Conservation (phyloP, 2,113 vertebrate genomes). For the Podarcis cretensis region DNA sequence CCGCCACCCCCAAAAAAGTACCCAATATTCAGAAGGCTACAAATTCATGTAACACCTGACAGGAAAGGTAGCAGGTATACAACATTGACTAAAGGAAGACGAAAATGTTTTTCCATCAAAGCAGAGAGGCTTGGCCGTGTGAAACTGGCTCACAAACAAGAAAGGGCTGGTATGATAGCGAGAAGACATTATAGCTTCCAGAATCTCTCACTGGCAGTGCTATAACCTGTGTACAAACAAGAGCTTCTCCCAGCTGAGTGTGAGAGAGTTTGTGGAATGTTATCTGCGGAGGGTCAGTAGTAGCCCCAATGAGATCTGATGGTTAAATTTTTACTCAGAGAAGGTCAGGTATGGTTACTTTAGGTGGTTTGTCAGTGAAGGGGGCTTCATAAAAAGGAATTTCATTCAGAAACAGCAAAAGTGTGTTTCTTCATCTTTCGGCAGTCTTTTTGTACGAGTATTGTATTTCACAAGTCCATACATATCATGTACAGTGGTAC, state of each 20-base stretch:
- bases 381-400: neutral
- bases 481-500: neutral
- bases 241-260: neutral
- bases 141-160: neutral
- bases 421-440: neutral
- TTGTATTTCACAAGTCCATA: neutral
- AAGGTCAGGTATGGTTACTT: slow-evolving; percentile 1
- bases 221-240: neutral
- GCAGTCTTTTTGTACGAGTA: neutral
- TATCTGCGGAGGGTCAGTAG: neutral
- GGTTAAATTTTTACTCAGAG: slow-evolving; percentile 23
- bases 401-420: neutral
- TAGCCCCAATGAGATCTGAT: neutral
- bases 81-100: neutral
- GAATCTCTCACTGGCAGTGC: neutral
- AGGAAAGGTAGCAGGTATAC: neutral
- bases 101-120: neutral
- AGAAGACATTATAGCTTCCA: neutral
- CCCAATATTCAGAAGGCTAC: neutral
- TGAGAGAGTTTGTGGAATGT: slow-evolving; percentile 18
- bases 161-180: neutral
- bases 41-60: neutral
- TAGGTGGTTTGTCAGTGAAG: neutral
- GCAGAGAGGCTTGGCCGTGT: neutral
- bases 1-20: neutral